Evolutionary conservation across 1,140 invertebrate genomes (phyloP).

Genomic region (Achatina immaculata): DNA sequence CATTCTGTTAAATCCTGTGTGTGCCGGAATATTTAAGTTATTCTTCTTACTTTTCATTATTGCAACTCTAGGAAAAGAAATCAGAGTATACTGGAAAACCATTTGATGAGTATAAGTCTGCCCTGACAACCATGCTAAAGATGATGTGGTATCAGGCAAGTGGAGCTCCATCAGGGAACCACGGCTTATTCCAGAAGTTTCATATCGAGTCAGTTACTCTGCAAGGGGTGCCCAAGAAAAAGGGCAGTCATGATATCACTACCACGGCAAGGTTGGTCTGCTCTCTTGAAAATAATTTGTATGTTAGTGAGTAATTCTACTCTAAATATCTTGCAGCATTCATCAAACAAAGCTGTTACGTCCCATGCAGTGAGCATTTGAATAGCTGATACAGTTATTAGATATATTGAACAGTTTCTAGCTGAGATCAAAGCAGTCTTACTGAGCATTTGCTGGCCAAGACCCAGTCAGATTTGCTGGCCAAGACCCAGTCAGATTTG

Average conservation of each 20-base stretch:
- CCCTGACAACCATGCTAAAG: slow-evolving; percentile 80
- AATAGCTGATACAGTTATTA: too few species aligned
- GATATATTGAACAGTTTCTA: too few species aligned
- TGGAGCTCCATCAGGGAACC: slow-evolving; percentile 92
- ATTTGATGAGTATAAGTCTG: slow-evolving; percentile 55
- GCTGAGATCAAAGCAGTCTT: too few species aligned
- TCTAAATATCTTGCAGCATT: not conserved
- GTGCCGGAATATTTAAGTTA: too few species aligned
- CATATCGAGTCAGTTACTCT: slow-evolving; percentile 93
- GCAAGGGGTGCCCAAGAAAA: slow-evolving; percentile 77
- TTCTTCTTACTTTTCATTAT: too few species aligned
- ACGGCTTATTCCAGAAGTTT: slow-evolving; percentile 91
- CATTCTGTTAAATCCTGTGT: too few species aligned
- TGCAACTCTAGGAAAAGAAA: not conserved
- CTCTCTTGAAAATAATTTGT: not conserved
- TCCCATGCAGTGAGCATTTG: too few species aligned
- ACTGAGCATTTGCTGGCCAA: too few species aligned
- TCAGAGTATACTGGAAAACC: slow-evolving; percentile 37
- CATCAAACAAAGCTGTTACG: too few species aligned
- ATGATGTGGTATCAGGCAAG: slow-evolving; percentile 87
- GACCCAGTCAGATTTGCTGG: too few species aligned
- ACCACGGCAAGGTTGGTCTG: slow-evolving; percentile 23
- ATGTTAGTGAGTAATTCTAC: not conserved
- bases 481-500: too few species aligned
- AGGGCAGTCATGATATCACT: slow-evolving; percentile 11